Evolutionary conservation across 2,113 vertebrate species (phyloP).

Genomic region (Podocnemis expansa): DNA sequence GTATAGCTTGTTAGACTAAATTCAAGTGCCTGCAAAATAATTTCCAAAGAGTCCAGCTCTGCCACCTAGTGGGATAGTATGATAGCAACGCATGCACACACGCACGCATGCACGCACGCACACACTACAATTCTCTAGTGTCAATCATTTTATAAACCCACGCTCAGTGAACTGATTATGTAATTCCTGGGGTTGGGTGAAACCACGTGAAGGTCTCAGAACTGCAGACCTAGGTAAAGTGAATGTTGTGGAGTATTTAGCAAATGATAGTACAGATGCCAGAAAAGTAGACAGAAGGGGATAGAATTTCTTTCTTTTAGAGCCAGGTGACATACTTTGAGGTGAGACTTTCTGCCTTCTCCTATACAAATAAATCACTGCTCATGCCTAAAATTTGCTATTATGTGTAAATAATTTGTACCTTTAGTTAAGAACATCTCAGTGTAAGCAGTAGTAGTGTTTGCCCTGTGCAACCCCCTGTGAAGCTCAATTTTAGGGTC

Average conservation of each 20-base stretch:
- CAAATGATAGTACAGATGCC: neutral
- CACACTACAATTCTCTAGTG: neutral
- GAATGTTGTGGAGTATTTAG: neutral
- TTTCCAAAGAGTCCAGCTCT: neutral
- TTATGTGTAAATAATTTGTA: fast-evolving
- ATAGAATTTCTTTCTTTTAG: neutral
- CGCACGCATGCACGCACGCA: no score
- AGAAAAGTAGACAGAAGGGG: neutral
- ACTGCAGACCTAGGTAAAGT: neutral
- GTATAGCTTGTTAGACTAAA: fast-evolving
- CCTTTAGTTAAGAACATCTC: no score
- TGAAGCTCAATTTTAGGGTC: neutral
- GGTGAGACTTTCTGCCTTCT: neutral
- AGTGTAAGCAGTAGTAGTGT: no score
- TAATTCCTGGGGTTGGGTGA: neutral
- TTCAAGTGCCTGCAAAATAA: fast-evolving
- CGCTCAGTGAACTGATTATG: neutral
- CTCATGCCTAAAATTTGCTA: neutral
- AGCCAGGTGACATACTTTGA: fast-evolving
- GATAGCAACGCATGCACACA: neutral
- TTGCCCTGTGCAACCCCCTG: neutral
- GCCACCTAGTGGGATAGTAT: constrained; percentile 24
- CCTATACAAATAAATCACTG: neutral
- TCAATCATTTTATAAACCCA: neutral
- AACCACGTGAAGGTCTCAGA: neutral